Evolutionary conservation across 2,113 vertebrate genomes (phyloP).

Genomic region (Oncorhynchus masou): DNA sequence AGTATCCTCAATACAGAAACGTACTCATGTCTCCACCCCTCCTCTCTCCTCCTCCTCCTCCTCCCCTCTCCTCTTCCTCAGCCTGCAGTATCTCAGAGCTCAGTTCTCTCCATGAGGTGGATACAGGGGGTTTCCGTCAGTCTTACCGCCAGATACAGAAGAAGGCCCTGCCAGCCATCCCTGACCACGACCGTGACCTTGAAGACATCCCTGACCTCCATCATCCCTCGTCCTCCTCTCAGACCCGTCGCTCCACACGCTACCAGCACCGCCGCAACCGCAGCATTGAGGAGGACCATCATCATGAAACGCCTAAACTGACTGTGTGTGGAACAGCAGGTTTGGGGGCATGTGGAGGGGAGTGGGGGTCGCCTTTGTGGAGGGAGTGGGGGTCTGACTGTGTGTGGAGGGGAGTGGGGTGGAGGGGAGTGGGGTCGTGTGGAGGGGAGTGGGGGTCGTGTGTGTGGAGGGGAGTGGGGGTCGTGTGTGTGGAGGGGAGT

Average conservation of each 20-base stretch:
- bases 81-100: conserved; percentile 91
- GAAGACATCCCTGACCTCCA: conserved; percentile 65
- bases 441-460: too few relatives aligned
- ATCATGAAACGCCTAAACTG: too few relatives aligned
- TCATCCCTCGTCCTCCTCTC: conserved; percentile 66
- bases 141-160: conserved; percentile 81
- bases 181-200: conserved; percentile 74
- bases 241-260: conserved; percentile 62
- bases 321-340: too few relatives aligned
- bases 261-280: conserved; percentile 58
- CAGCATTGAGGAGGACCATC: not conserved
- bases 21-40: not conserved
- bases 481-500: too few relatives aligned
- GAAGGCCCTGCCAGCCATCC: conserved; percentile 83
- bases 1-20: not conserved
- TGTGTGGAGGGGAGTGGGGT: too few relatives aligned
- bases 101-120: conserved; percentile 90
- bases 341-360: too few relatives aligned
- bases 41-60: not conserved
- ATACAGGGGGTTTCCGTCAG: conserved; percentile 79
- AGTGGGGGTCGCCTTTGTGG: too few relatives aligned
- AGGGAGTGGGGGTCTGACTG: too few relatives aligned
- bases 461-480: too few relatives aligned
- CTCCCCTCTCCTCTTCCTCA: conserved; percentile 48
- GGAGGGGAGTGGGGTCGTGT: too few relatives aligned